Conservation (phyloP, 2,797 vertebrate genomes). For the Coregonus sp. region DNA sequence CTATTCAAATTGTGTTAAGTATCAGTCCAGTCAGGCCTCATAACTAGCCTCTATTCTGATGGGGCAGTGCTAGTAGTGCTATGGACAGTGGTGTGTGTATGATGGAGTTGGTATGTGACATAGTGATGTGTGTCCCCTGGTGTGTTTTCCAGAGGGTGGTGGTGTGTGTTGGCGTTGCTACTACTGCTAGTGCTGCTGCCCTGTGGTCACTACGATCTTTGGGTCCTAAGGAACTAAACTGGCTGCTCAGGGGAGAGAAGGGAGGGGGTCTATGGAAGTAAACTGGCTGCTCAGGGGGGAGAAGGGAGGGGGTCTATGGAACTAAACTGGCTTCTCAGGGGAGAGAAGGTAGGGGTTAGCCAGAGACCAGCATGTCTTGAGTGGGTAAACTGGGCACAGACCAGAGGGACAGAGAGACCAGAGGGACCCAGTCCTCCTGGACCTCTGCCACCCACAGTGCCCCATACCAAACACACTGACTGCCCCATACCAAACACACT, state of each 20-base stretch:
- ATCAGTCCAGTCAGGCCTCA: not conserved
- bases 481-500: too few relatives aligned
- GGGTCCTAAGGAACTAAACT: slow-evolving; percentile 50
- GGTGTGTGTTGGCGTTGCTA: slow-evolving; percentile 42
- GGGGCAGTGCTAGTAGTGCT: not conserved
- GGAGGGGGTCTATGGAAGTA: slow-evolving; percentile 31
- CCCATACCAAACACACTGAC: too few relatives aligned
- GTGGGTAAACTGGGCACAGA: slow-evolving; percentile 4
- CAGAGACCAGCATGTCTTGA: slow-evolving; percentile 75
- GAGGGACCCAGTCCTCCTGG: too few relatives aligned
- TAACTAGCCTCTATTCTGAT: not conserved
- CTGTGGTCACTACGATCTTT: slow-evolving; percentile 74
- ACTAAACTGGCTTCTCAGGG: too few relatives aligned
- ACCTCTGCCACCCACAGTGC: too few relatives aligned
- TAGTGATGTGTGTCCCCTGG: not conserved
- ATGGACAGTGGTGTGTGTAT: not conserved
- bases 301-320: too few relatives aligned
- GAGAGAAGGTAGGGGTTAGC: slow-evolving; percentile 37
- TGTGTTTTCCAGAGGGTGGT: not conserved
- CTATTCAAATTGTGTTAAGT: not conserved
- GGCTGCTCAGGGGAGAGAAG: slow-evolving; percentile 40
- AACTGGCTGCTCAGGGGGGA: slow-evolving; percentile 17
- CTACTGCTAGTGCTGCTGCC: not conserved
- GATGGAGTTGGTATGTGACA: not conserved
- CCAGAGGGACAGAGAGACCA: not conserved